A percentile compares a stretch with the other conserved stretches of the same genome.
phyloP scores from a whole-genome alignment of 2,797 vertebrate species.

The Saxicola maurus region DNA sequence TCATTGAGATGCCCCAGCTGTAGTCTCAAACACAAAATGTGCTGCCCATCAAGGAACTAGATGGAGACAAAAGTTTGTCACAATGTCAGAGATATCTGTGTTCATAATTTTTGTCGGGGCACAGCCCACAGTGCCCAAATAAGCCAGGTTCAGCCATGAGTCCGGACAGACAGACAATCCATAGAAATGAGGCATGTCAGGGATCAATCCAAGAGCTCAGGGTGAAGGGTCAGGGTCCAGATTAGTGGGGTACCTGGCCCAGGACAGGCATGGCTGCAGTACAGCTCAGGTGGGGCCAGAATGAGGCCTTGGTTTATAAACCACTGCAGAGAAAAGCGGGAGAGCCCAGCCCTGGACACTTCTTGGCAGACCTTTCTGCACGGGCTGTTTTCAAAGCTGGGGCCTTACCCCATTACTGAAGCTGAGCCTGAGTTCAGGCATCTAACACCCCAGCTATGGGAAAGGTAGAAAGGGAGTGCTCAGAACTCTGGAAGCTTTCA shows the following conservation, averaged over 20 bases:
- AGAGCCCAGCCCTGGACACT: background rate
- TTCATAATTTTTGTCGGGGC: background rate
- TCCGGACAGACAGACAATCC: background rate
- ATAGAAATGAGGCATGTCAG: background rate
- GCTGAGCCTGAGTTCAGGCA: background rate
- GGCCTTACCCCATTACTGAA: background rate
- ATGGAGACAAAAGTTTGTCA: background rate
- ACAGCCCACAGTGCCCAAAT: rapidly evolving
- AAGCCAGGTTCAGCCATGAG: background rate
- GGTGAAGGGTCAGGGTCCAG: background rate
- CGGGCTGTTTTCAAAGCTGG: background rate
- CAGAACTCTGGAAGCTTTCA: background rate
- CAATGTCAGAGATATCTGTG: rapidly evolving
- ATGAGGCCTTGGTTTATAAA: background rate
- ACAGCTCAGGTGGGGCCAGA: background rate
- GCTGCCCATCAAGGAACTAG: background rate
- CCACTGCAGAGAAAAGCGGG: background rate
- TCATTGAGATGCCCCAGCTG: background rate
- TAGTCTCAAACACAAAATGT: background rate
- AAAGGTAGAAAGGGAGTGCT: background rate
- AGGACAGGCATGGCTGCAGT: background rate
- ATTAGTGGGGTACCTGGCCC: background rate
- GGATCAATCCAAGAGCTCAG: background rate
- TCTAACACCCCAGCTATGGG: too few species aligned
- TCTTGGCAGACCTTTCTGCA: background rate